Evolutionary conservation across 2,113 vertebrate genomes (phyloP).

Genomic region (Leptosomus discolor): DNA sequence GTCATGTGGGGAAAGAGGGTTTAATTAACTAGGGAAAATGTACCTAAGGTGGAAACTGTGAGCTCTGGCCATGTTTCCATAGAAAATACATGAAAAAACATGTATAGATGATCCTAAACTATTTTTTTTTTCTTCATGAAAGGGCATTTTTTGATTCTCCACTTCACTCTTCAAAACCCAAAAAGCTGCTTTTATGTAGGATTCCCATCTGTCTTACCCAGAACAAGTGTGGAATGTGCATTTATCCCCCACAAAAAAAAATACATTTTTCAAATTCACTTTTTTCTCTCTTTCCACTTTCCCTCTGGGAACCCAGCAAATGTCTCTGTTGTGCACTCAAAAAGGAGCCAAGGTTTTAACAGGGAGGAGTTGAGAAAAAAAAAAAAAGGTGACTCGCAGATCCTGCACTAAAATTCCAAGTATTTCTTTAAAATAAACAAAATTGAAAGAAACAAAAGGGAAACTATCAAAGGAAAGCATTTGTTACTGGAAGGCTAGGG

Average conservation of each 20-base stretch:
- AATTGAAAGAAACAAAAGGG: slow-evolving; percentile 16
- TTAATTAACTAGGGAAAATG: slow-evolving; percentile 77
- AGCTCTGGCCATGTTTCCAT: slow-evolving; percentile 67
- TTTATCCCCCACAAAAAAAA: slow-evolving; percentile 48
- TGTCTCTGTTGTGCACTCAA: slow-evolving; percentile 9
- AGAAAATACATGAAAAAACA: slow-evolving; percentile 67
- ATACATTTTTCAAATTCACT: slow-evolving; percentile 47
- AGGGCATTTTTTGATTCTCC: neutral
- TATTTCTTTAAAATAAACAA: slow-evolving; percentile 42
- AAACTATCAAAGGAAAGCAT: slow-evolving; percentile 19
- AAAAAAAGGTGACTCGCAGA: neutral
- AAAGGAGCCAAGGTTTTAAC: slow-evolving; percentile 51
- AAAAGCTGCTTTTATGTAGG: slow-evolving; percentile 37
- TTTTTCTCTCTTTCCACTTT: neutral
- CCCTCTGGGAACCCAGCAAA: slow-evolving; percentile 35
- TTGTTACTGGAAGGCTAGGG: neutral
- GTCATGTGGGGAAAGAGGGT: slow-evolving; percentile 66
- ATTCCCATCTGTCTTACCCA: slow-evolving; percentile 36
- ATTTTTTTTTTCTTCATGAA: slow-evolving; percentile 6
- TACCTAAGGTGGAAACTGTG: slow-evolving; percentile 72
- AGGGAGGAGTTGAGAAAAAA: neutral
- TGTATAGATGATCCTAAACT: slow-evolving; percentile 56
- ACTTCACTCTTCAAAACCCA: slow-evolving; percentile 38
- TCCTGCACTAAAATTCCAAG: slow-evolving; percentile 21
- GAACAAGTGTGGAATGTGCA: slow-evolving; percentile 35